Evolutionary conservation across 1,140 invertebrate species (phyloP), one percentile per base, ranked within the genome.

Genomic region (Neodiprion virginianus): DNA sequence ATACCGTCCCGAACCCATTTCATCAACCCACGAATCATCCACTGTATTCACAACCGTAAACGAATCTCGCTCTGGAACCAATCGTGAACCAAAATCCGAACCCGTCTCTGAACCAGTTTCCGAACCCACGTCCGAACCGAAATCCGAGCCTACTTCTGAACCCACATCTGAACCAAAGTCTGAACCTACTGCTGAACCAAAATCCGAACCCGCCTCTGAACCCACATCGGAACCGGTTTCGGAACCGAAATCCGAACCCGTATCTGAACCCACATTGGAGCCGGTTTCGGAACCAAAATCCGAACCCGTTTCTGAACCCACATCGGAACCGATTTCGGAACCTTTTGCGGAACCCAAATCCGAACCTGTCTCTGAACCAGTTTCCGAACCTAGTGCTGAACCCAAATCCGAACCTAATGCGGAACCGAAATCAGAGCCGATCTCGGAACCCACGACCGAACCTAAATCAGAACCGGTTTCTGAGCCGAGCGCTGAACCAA

Each of bases 1-100:
- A 84, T 86, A 78, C 80, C 85, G 5, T 84, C 89, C 79, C 87
- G 88, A 10, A 87, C 88, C 80, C 80, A 89, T 74, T 87, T 88
- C 79, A 79, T 80, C n/a, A 80, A 86, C 76, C 86, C 88, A 0
- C 82, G 85, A 82, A 78, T 80, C 11, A 81, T 85, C 76, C 84
- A 88, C 1, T 79, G 85, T 79, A 79, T 83, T 12, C 78, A 65
- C 79, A 82, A 40, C 28, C 88, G 72, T 40, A 5, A 40, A 40
- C 28, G 84, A 84, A 40, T 0, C 28, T 40, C 28, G 5, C 28
- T 40, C 5, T 40, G 28, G 5, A 40, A 40, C 28, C 28, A 40
- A 40, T 40, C 28, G 28, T 40, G 86, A 89, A 84, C 85, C 89
- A 2, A 81, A 83, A 72, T 79, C 88, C 8, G 81, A 85, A 78